These are phyloP conservation scores for Danio kyathit DNA, from an alignment of 2,797 vertebrate genomes.

Conservation along the genomic window DNA sequence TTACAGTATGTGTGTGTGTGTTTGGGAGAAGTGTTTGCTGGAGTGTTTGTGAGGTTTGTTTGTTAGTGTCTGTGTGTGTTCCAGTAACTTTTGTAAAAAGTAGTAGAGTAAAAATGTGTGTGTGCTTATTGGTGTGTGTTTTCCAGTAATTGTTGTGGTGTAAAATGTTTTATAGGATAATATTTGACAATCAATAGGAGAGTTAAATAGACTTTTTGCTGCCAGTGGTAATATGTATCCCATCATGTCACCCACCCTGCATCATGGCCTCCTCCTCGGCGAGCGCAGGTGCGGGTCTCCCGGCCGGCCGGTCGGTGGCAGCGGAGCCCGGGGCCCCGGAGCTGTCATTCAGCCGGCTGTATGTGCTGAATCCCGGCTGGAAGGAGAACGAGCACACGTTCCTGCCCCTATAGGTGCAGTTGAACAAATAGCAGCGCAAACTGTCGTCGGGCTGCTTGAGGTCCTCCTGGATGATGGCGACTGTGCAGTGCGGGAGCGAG, in stretches of 20 bases:
- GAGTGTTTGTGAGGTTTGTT: too few relatives aligned
- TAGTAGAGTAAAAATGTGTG: too few relatives aligned
- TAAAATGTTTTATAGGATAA: too few relatives aligned
- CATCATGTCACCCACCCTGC: constrained; percentile 40
- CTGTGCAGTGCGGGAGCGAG: constrained; percentile 86
- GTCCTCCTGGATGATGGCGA: constrained; percentile 87
- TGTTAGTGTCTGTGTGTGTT: too few relatives aligned
- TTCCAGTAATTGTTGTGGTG: too few relatives aligned
- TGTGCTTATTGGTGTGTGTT: too few relatives aligned
- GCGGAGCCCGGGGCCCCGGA: constrained; percentile 38
- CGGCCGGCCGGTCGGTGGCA: neutral
- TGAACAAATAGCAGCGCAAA: constrained; percentile 89
- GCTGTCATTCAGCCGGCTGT: constrained; percentile 75
- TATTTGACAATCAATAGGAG: too few relatives aligned
- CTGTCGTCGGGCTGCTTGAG: constrained; percentile 68
- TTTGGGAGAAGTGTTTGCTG: too few relatives aligned
- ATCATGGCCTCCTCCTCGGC: constrained; percentile 36
- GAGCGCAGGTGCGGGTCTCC: constrained; percentile 28
- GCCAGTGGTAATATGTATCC: too few relatives aligned
- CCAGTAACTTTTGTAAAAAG: too few relatives aligned
- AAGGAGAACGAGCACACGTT: constrained; percentile 88
- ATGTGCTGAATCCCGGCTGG: constrained; percentile 88
- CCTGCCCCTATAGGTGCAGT: constrained; percentile 84
- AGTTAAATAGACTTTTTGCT: too few relatives aligned
- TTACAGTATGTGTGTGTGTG: too few relatives aligned